phyloP scores from a whole-genome alignment of 2,888 invertebrate genomes.

The Pterobdella sp. region DNA sequence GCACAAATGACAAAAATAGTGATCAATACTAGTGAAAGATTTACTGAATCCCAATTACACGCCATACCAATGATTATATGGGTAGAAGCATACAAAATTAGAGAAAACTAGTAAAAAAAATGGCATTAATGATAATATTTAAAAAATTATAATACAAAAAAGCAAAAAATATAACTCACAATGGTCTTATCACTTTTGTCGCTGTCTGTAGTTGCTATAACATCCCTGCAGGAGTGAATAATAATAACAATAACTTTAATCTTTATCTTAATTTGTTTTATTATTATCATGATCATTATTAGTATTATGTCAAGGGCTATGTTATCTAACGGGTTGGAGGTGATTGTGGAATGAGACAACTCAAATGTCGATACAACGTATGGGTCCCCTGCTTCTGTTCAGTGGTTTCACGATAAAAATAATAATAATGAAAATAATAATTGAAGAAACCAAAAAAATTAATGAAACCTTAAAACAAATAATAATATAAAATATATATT shows the following conservation, averaged over 20 bases:
- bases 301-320: not conserved
- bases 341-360: not conserved
- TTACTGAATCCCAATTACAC: too few relatives aligned
- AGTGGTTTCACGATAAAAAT: not conserved
- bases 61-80: too few relatives aligned
- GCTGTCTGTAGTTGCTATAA: constrained; percentile 56
- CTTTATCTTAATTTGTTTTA: not conserved
- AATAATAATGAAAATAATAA: not conserved
- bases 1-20: too few relatives aligned
- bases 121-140: too few relatives aligned
- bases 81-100: too few relatives aligned
- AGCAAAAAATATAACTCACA: not conserved
- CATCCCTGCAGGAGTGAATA: constrained; percentile 42
- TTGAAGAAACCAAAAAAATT: not conserved
- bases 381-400: not conserved
- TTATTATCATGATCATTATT: not conserved
- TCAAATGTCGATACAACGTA: not conserved
- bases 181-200: constrained; percentile 58
- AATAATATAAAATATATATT: not conserved
- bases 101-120: too few relatives aligned
- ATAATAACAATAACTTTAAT: not conserved
- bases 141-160: too few relatives aligned
- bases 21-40: too few relatives aligned
- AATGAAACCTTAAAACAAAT: not conserved
- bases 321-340: not conserved